Percentiles rank a stretch among this genome's conserved stretches.
phyloP scores from a whole-genome alignment of 1,140 invertebrate genomes.

The Megalonaias nervosa region DNA sequence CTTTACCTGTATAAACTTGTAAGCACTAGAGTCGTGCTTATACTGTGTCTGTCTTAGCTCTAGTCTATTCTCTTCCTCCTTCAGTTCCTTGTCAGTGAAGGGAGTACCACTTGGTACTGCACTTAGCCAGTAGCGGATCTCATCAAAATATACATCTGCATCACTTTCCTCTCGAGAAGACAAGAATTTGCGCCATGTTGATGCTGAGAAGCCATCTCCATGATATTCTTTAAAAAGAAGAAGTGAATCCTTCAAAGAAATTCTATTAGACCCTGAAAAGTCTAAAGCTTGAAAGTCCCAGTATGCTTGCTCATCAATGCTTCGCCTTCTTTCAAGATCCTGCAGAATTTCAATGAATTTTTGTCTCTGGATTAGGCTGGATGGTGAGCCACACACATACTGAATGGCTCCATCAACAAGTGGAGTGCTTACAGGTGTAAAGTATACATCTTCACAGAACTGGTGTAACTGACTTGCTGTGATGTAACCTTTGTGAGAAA shows the following conservation, averaged over 20 bases:
- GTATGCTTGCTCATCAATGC: slow-evolving; percentile 55
- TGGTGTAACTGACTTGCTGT: slow-evolving; percentile 47
- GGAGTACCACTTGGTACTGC: slow-evolving; percentile 45
- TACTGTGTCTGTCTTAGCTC: slow-evolving; percentile 34
- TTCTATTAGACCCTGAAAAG: slow-evolving; percentile 50
- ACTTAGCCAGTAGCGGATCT: slow-evolving; percentile 61
- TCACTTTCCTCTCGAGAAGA: slow-evolving; percentile 42
- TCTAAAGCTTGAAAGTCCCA: slow-evolving; percentile 67
- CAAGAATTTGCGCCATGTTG: slow-evolving; percentile 62
- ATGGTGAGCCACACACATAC: slow-evolving; percentile 50
- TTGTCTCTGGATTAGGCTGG: slow-evolving; percentile 30
- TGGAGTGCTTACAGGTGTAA: slow-evolving; percentile 38
- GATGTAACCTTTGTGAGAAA: slow-evolving; percentile 49
- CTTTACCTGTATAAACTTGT: slow-evolving; percentile 38
- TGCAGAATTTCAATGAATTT: slow-evolving; percentile 55
- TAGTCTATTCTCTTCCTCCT: slow-evolving; percentile 45
- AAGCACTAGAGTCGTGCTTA: slow-evolving; percentile 29
- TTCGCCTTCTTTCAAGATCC: slow-evolving; percentile 53
- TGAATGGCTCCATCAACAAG: slow-evolving; percentile 53
- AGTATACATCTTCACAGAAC: slow-evolving; percentile 55
- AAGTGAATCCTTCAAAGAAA: slow-evolving; percentile 55
- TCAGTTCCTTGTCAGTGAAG: slow-evolving; percentile 48
- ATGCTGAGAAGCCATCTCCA: slow-evolving; percentile 59
- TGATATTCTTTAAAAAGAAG: slow-evolving; percentile 62
- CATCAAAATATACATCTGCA: slow-evolving; percentile 63